Conservation (phyloP, 2,888 invertebrate genomes). For the Hirtodrosophila cameraria region DNA sequence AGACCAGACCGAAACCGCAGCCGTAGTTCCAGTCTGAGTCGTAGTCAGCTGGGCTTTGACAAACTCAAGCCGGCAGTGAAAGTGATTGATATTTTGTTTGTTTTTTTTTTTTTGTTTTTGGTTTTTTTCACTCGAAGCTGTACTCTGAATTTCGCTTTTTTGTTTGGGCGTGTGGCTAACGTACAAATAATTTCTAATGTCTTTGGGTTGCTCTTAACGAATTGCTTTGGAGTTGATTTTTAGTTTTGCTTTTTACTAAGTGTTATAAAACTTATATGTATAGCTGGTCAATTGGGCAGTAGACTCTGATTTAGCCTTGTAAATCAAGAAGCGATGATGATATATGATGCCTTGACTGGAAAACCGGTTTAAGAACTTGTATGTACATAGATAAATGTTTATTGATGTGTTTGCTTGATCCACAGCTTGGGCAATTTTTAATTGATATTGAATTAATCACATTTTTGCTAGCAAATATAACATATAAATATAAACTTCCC, state of each 20-base stretch:
- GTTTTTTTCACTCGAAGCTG: constrained; percentile 4
- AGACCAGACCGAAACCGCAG: constrained; percentile 33
- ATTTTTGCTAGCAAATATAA: too few species aligned
- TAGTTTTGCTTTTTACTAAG: constrained; percentile 7
- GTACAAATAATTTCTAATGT: constrained; percentile 29
- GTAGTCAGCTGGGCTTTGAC: constrained; percentile 39
- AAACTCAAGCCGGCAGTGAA: constrained; percentile 65
- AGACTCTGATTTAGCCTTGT: constrained; percentile 34
- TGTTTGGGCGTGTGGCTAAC: constrained; percentile 12
- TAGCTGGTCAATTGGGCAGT: constrained; percentile 22
- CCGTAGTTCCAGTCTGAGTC: constrained; percentile 1
- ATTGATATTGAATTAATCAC: constrained; percentile 13
- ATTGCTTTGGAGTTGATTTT: constrained; percentile 19
- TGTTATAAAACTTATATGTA: too few species aligned
- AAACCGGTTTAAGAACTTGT: constrained; percentile 42
- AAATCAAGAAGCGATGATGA: constrained; percentile 4
- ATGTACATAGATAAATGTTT: constrained; percentile 31
- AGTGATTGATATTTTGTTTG: constrained; percentile 69
- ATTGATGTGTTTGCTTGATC: constrained; percentile 24
- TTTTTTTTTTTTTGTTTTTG: constrained; percentile 6
- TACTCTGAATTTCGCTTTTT: constrained; percentile 61
- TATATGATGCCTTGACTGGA: constrained; percentile 12
- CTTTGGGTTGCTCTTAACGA: constrained; percentile 11
- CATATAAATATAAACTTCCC: too few species aligned
- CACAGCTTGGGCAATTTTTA: constrained; percentile 23